Evolutionary conservation across 2,888 invertebrate genomes (phyloP), one percentile per base, ranked within the genome.

Genomic region (Sphecodes monilicornis): DNA sequence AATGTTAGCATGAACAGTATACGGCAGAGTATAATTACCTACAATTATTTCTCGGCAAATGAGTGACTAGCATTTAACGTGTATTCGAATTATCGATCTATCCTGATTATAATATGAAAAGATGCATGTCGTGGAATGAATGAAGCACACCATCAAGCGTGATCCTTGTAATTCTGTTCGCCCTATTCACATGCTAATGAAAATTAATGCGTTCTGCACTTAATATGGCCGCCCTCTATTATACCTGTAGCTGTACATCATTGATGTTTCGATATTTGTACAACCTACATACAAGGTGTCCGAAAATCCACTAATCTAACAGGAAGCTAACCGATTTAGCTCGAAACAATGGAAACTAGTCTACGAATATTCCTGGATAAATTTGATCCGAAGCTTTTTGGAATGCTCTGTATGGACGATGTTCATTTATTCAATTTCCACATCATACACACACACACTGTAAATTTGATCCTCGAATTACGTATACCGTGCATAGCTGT

Each of bases 141-240:
- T 76, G 86, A 76, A 76, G 22, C 76, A 50, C 43, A 22, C 71
- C 50, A 11, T n/a, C 29, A 18, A 46, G 26, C 68, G 66, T 75
- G 80, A 77, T 75, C 75, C 80, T 66, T 80, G 80, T 75, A 82
- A 81, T 71, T 60, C 71, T 46, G 39, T 54, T 81, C 80, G 16
- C n/a, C 70, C 81, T 83, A 87, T 86, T 83, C 86, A 77, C 84
- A 87, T 86, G 86, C 77, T 86, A 87, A 87, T 87, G 84, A 69
- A 81, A 86, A 86, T 86, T 86, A 85, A 87, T 84, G 87, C 81
- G 69, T 60, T 64, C 73, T 50, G 75, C 68, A 73, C 64, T 75
- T 84, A 84, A 80, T 82, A 78, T 60, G 66, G 50, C 29, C 43
- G 75, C 64, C 57, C 57, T 76, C 78, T 74, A 64, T 75, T 64